Conservation (phyloP, 1,140 invertebrate species). For the Zophobas atratus region DNA sequence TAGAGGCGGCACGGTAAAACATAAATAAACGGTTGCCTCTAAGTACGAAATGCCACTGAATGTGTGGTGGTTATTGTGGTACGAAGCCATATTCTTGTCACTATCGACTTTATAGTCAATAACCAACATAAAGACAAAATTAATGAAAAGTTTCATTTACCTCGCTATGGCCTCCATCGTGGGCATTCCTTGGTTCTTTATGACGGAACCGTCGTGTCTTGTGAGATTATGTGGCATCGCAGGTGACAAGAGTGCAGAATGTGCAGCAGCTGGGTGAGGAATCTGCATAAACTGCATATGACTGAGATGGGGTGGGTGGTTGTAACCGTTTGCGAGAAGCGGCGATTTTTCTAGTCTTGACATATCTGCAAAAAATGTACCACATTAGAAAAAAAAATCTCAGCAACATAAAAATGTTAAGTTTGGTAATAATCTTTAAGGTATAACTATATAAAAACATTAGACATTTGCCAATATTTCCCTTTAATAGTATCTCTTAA, state of each 20-base stretch:
- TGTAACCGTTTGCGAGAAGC: conserved; percentile 93
- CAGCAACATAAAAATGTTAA: too few species aligned
- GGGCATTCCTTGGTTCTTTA: conserved; percentile 84
- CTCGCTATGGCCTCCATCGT: conserved; percentile 90
- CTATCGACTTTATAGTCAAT: too few species aligned
- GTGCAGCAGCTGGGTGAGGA: conserved; percentile 79
- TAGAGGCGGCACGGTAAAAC: too few species aligned
- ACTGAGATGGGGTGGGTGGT: conserved; percentile 91
- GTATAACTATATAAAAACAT: too few species aligned
- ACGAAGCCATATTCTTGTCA: too few species aligned
- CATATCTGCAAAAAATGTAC: conserved; percentile 77
- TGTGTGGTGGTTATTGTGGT: too few species aligned
- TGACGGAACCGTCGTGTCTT: conserved; percentile 78
- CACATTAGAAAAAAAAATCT: conserved; percentile 5
- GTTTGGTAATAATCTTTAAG: too few species aligned
- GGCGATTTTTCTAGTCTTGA: conserved; percentile 92
- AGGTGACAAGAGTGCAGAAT: conserved; percentile 87
- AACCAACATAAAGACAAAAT: too few species aligned
- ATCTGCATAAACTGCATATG: conserved; percentile 93
- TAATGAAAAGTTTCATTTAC: conserved; percentile 69
- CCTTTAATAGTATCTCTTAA: too few species aligned
- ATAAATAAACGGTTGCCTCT: too few species aligned
- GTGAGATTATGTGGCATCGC: conserved; percentile 88
- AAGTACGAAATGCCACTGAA: too few species aligned
- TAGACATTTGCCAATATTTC: too few species aligned